Conservation (phyloP, 2,888 invertebrate genomes). For the Acronicta alni region DNA sequence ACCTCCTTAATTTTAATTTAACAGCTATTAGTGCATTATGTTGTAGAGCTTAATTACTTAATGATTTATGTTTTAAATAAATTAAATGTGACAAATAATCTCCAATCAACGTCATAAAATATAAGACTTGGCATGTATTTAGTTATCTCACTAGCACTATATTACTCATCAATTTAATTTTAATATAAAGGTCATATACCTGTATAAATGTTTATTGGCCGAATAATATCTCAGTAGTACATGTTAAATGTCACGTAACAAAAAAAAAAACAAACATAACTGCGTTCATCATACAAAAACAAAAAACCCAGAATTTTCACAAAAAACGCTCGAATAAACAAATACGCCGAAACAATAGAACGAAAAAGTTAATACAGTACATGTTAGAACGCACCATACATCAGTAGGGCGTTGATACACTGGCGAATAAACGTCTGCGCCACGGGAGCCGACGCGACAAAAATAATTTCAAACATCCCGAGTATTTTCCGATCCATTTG, state of each 20-base stretch:
- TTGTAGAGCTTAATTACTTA: not conserved
- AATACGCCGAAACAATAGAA: constrained; percentile 58
- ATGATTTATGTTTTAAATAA: constrained; percentile 1
- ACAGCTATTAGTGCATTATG: constrained; percentile 7
- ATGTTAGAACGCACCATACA: constrained; percentile 73
- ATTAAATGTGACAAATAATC: not conserved
- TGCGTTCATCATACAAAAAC: constrained; percentile 30
- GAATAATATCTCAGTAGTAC: too few species aligned
- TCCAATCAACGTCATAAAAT: too few species aligned
- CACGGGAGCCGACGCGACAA: constrained; percentile 77
- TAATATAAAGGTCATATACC: too few species aligned
- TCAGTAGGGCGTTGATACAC: constrained; percentile 82
- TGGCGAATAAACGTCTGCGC: constrained; percentile 77
- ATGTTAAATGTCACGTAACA: constrained; percentile 24
- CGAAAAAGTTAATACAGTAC: constrained; percentile 74
- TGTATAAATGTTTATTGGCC: too few species aligned
- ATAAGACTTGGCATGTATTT: too few species aligned
- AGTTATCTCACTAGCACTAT: too few species aligned
- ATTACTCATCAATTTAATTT: too few species aligned
- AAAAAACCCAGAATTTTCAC: constrained; percentile 42
- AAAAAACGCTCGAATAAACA: constrained; percentile 47
- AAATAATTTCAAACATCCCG: constrained; percentile 78
- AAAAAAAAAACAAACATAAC: constrained; percentile 26
- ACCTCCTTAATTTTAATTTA: constrained; percentile 9
- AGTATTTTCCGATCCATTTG: constrained; percentile 80